Evolutionary conservation across 1,140 invertebrate species (phyloP), one percentile per base, ranked within the genome.

Genomic region (Scaptomyza hsui): DNA sequence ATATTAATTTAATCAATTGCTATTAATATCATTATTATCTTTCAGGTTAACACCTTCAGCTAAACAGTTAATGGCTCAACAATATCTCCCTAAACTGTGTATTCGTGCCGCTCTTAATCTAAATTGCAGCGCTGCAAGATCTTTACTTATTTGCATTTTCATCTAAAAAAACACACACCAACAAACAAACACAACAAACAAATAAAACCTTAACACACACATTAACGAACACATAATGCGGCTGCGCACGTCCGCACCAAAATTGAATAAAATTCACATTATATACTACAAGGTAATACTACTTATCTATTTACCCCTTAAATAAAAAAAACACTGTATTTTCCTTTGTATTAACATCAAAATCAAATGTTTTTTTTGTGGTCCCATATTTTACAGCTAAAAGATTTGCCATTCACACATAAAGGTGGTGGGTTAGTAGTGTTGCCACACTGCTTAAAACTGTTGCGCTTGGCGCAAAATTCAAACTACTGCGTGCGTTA

Each of bases 21-120:
- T 16, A 9, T 37, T 49, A 24, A 3, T 21, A 12, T 21, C 45
- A 55, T 29, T 47, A n/a, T 29, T 42, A 10, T 56, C 26, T 68
- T 83, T 0, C 68, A 85, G 89, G 74, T 91, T 52, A 91, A 91
- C 24, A 91, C 90, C 44, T 82, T 89, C 49, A 65, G 76, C 71
- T 91, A 91, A 82, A 49, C 63, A 60, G 44, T 62, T 37, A n/a
- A n/a, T 37, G 60, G 41, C 37, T 41, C 29, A 35, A 13, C 4
- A 7, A 48, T 51, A n/a, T 48, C 21, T 67, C 45, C 37, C 4
- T 4, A 37, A n/a, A 42, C 13, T 53, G 29, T 63, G 48, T 71
- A 65, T 45, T 64, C 47, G 61, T 59, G 61, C 53, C 61, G 29
- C 35, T 57, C 37, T 5, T n/a, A 12, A 45, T 37, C 29, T 15